These are phyloP conservation scores for Apocrypta bakeri DNA, from an alignment of 1,140 invertebrate species.

Conservation along the genomic window DNA sequence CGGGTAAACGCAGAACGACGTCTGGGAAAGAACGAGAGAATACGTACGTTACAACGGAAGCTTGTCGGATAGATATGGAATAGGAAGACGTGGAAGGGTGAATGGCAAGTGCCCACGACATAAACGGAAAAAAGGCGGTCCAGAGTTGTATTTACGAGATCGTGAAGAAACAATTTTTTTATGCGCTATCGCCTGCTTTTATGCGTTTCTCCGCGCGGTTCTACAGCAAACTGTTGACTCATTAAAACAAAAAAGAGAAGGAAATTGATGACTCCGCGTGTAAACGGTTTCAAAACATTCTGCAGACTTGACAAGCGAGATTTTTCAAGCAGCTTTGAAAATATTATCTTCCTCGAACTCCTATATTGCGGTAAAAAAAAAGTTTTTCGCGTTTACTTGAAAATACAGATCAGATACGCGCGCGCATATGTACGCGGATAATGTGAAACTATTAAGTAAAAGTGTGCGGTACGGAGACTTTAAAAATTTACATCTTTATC, in stretches of 20 bases:
- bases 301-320: no score
- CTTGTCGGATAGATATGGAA: constrained; percentile 1
- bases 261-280: neutral
- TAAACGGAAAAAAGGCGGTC: neutral
- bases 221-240: neutral
- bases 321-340: neutral
- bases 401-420: constrained; percentile 15
- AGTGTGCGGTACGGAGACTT: neutral
- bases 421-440: constrained; percentile 22
- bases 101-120: neutral
- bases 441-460: constrained; percentile 29
- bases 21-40: neutral
- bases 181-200: neutral
- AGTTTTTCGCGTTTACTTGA: neutral
- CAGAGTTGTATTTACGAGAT: constrained; percentile 9
- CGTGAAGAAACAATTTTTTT: constrained; percentile 2
- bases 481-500: constrained; percentile 35
- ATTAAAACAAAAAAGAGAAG: neutral
- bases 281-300: no score
- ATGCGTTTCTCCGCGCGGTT: neutral
- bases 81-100: no score
- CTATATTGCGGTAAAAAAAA: neutral
- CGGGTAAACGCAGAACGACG: constrained; percentile 10
- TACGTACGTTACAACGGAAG: constrained; percentile 5
- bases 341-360: neutral